These are phyloP conservation scores for Euclidia mi DNA, from an alignment of 2,888 invertebrate species.

Conservation along the genomic window DNA sequence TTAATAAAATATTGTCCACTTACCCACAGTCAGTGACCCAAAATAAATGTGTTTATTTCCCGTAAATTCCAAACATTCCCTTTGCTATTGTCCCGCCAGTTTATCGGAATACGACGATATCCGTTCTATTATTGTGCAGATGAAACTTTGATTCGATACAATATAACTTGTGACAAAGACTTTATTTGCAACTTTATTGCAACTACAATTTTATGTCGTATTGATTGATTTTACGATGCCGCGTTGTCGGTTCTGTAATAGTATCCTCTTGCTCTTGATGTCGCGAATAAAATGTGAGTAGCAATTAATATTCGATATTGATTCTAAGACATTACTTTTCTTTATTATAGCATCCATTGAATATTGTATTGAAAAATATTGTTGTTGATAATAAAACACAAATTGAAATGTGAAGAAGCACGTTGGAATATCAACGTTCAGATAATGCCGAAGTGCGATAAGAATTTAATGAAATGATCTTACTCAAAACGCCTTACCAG, in stretches of 20 bases:
- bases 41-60: conserved; percentile 48
- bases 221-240: conserved; percentile 16
- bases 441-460: too few species aligned
- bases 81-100: conserved; percentile 69
- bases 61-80: conserved; percentile 51
- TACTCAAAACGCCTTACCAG: too few species aligned
- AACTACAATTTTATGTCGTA: conserved; percentile 53
- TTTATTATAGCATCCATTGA: too few species aligned
- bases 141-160: conserved; percentile 88
- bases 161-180: conserved; percentile 76
- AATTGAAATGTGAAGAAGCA: too few species aligned
- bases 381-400: too few species aligned
- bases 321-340: too few species aligned
- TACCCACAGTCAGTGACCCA: conserved; percentile 31
- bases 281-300: background rate
- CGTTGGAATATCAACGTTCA: too few species aligned
- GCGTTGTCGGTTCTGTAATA: background rate
- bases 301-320: too few species aligned
- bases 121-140: conserved; percentile 83
- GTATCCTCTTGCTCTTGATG: too few species aligned
- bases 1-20: conserved; percentile 34
- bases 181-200: conserved; percentile 75
- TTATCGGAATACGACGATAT: conserved; percentile 81
- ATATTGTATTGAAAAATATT: too few species aligned
- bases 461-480: too few species aligned